These are phyloP conservation scores for Anarsia innoxiella DNA, from an alignment of 2,888 invertebrate genomes.

Conservation along the genomic window DNA sequence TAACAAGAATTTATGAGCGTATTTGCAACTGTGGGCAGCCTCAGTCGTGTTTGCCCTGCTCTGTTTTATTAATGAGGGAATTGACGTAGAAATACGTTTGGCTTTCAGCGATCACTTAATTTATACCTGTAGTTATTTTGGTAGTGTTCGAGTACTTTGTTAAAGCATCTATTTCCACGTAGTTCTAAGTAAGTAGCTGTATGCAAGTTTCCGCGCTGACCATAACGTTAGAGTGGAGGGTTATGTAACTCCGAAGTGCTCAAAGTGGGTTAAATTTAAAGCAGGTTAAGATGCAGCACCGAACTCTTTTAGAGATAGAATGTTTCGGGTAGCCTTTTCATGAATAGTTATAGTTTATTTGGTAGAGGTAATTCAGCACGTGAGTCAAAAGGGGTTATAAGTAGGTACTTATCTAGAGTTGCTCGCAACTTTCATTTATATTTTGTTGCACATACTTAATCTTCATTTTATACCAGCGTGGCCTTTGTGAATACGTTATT, in stretches of 20 bases:
- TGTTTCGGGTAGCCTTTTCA: too few species aligned
- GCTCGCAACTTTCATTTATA: too few species aligned
- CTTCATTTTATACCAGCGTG: too few species aligned
- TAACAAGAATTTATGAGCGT: neutral
- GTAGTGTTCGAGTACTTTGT: neutral
- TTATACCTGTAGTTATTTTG: too few species aligned
- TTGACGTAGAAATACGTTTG: conserved; percentile 10
- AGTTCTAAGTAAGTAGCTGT: neutral
- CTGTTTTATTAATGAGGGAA: conserved; percentile 11
- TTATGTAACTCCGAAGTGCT: conserved; percentile 5
- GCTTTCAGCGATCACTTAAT: conserved; percentile 4
- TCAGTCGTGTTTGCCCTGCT: too few species aligned
- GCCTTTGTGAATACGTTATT: too few species aligned
- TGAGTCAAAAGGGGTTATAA: too few species aligned
- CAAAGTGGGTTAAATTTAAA: conserved; percentile 8
- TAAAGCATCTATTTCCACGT: neutral
- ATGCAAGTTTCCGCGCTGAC: neutral
- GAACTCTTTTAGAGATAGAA: conserved; percentile 10
- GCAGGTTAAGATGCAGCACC: conserved; percentile 14
- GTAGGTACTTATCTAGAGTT: too few species aligned
- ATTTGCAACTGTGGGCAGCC: conserved; percentile 5
- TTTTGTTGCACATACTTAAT: too few species aligned
- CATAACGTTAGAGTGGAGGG: neutral
- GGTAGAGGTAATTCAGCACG: too few species aligned
- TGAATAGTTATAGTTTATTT: too few species aligned